Evolutionary conservation across 1,140 invertebrate genomes (phyloP).

Genomic region (Pseudomyrmex dendroicus): DNA sequence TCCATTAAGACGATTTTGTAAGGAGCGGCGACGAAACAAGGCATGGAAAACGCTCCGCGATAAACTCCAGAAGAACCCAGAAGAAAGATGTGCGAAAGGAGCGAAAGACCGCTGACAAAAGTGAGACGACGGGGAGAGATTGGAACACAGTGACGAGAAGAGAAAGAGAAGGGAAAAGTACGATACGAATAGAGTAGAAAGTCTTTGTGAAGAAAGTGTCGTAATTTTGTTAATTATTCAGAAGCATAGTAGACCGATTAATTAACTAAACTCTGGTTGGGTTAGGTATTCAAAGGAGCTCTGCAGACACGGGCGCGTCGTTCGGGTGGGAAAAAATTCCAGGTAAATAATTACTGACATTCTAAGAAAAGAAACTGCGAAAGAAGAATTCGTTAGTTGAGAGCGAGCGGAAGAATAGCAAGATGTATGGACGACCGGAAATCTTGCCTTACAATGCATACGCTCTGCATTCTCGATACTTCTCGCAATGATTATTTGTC

Average conservation of each 20-base stretch:
- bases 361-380: constrained; percentile 44
- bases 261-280: constrained; percentile 74
- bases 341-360: constrained; percentile 75
- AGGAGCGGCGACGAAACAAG: constrained; percentile 60
- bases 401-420: not conserved
- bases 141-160: constrained; percentile 24
- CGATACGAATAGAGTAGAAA: constrained; percentile 8
- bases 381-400: constrained; percentile 24
- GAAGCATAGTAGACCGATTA: constrained; percentile 71
- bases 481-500: constrained; percentile 66
- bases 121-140: constrained; percentile 7
- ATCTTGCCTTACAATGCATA: not conserved
- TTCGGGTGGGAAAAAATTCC: constrained; percentile 68
- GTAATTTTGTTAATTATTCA: constrained; percentile 82
- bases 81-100: constrained; percentile 23
- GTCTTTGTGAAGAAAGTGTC: constrained; percentile 49
- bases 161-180: not conserved
- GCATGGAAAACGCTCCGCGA: constrained; percentile 56
- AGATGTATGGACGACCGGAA: not conserved
- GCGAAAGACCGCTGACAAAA: constrained; percentile 38
- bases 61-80: constrained; percentile 7
- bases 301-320: constrained; percentile 35
- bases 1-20: constrained; percentile 77
- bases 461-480: constrained; percentile 35
- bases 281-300: constrained; percentile 42